Percentiles rank a stretch among this genome's conserved stretches.
phyloP scores from a whole-genome alignment of 92 coral and sea anemone species.

The Epizoanthus rinbou region DNA sequence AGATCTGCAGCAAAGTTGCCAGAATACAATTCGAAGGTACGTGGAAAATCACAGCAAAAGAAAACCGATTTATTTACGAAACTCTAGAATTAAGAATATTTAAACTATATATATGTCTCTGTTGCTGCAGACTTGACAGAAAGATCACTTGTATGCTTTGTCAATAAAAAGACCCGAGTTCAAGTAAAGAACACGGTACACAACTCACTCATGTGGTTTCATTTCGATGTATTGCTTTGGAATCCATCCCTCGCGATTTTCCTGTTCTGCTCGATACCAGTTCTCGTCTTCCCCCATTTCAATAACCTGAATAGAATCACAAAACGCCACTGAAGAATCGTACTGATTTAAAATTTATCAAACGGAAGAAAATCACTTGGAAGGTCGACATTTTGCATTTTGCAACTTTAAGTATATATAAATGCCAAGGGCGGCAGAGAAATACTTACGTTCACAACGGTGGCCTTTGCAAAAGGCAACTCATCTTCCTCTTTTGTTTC shows the following conservation, averaged over 20 bases:
- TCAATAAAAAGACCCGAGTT: background rate
- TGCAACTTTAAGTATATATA: background rate
- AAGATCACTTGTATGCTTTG: background rate
- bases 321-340: background rate
- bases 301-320: conserved; percentile 67
- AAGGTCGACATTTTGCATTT: background rate
- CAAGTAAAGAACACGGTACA: background rate
- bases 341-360: background rate
- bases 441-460: conserved; percentile 77
- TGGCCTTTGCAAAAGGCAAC: conserved; percentile 80
- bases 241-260: conserved; percentile 80
- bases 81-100: too few species aligned
- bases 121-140: too few species aligned
- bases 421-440: background rate
- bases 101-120: too few species aligned
- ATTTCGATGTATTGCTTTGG: conserved; percentile 88
- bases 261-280: conserved; percentile 90
- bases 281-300: conserved; percentile 85
- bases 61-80: too few species aligned
- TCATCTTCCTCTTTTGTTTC: conserved; percentile 81
- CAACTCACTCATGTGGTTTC: conserved; percentile 87
- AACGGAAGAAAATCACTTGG: background rate
- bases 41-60: too few species aligned
- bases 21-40: too few species aligned
- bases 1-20: too few species aligned